These are phyloP conservation scores for Andrena cerasifolii DNA, from an alignment of 1,140 invertebrate species.

Conservation along the genomic window DNA sequence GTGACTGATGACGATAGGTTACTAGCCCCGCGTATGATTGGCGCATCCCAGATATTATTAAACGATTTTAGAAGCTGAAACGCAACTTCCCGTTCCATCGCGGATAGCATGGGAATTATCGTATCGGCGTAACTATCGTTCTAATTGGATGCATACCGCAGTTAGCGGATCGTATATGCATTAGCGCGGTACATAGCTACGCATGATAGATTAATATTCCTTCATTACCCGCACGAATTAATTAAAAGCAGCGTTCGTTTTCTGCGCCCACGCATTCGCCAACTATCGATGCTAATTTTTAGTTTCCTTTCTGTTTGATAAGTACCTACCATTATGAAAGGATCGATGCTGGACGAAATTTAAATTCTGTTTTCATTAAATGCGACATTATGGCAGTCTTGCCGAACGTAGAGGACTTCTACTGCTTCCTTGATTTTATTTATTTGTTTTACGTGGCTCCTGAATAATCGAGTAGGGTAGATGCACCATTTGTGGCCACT, in stretches of 20 bases:
- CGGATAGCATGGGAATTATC: conserved; percentile 38
- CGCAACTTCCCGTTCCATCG: conserved; percentile 40
- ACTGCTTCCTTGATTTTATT: too few species aligned
- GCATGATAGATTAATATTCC: conserved; percentile 42
- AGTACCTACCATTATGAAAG: background rate
- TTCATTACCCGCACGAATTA: conserved; percentile 28
- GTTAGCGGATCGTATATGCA: conserved; percentile 46
- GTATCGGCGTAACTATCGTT: conserved; percentile 45
- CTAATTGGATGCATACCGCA: conserved; percentile 54
- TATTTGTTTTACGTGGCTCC: too few species aligned
- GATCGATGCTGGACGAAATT: background rate
- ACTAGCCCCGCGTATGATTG: conserved; percentile 34
- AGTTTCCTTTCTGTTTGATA: background rate
- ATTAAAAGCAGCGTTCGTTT: conserved; percentile 39
- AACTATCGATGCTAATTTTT: background rate
- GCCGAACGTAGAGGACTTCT: too few species aligned
- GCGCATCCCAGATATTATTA: conserved; percentile 51
- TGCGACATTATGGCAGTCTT: too few species aligned
- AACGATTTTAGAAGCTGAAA: conserved; percentile 52
- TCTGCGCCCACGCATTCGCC: too few species aligned
- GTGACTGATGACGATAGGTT: conserved; percentile 51
- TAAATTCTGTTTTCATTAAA: too few species aligned
- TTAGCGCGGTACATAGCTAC: conserved; percentile 43
- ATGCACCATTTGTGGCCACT: too few species aligned
- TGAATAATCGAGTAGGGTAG: too few species aligned